phyloP scores from a whole-genome alignment of 2,888 invertebrate species.

The Acleris cristana region DNA sequence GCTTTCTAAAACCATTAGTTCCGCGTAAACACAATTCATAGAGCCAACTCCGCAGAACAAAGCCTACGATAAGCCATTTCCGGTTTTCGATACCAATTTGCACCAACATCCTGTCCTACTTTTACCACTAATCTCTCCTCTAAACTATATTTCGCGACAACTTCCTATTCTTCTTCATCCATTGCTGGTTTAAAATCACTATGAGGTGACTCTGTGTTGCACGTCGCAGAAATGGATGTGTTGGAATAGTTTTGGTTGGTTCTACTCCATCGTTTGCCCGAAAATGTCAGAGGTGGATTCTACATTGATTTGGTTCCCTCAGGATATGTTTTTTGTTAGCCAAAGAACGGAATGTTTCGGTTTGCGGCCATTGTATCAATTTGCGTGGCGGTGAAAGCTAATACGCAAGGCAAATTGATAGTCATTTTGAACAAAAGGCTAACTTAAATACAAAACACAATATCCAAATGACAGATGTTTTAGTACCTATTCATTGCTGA shows the following conservation, averaged over 20 bases:
- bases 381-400: neutral
- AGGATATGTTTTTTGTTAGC: constrained; percentile 19
- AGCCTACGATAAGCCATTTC: constrained; percentile 42
- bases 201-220: neutral
- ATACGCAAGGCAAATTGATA: neutral
- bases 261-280: neutral
- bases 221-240: constrained; percentile 4
- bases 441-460: no score
- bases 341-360: neutral
- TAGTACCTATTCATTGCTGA: no score
- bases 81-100: constrained; percentile 40
- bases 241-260: neutral
- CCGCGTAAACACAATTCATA: constrained; percentile 25
- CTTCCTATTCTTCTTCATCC: neutral
- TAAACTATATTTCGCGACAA: neutral
- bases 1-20: constrained; percentile 14
- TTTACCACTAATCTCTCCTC: constrained; percentile 8
- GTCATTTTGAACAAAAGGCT: no score
- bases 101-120: constrained; percentile 34
- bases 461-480: no score
- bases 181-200: constrained; percentile 1
- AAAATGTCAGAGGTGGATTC: constrained; percentile 26
- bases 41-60: constrained; percentile 24
- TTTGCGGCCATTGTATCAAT: constrained; percentile 9
- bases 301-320: constrained; percentile 26